These are phyloP conservation scores for Cyphomyrmex costatus DNA, from an alignment of 1,140 invertebrate genomes.

Conservation along the genomic window DNA sequence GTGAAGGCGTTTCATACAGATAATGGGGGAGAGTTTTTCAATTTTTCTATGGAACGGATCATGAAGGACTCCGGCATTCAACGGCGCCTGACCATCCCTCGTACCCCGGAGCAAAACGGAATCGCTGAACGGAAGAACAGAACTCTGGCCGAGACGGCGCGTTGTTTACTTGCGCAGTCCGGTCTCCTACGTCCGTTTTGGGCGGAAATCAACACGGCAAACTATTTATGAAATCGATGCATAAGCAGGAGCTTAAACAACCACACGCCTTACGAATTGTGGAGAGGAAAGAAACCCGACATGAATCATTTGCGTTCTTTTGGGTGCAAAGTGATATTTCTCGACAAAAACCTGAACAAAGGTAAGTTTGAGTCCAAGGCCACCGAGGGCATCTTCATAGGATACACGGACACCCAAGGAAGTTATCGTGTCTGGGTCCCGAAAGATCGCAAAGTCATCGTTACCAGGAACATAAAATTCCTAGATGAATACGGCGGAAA, in stretches of 20 bases:
- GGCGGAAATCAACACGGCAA: constrained; percentile 1
- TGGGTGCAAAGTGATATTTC: not conserved
- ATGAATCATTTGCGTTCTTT: constrained; percentile 25
- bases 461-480: not conserved
- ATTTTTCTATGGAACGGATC: constrained; percentile 72
- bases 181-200: not conserved
- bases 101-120: not conserved
- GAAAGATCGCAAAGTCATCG: not conserved
- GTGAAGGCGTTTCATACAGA: not conserved
- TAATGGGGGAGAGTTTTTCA: constrained; percentile 73
- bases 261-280: not conserved
- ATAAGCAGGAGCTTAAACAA: not conserved
- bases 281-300: not conserved
- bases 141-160: not conserved
- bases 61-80: constrained; percentile 62
- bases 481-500: too few relatives aligned
- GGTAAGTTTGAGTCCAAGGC: not conserved
- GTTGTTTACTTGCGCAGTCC: not conserved
- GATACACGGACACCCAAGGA: not conserved
- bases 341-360: not conserved
- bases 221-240: constrained; percentile 25
- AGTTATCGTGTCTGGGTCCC: constrained; percentile 32
- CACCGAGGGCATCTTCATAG: not conserved
- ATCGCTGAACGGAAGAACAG: not conserved
- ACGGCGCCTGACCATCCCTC: not conserved